Base-by-base conservation (phyloP, 2,113 vertebrate species). In the Pomatorhinus ruficollis region DNA sequence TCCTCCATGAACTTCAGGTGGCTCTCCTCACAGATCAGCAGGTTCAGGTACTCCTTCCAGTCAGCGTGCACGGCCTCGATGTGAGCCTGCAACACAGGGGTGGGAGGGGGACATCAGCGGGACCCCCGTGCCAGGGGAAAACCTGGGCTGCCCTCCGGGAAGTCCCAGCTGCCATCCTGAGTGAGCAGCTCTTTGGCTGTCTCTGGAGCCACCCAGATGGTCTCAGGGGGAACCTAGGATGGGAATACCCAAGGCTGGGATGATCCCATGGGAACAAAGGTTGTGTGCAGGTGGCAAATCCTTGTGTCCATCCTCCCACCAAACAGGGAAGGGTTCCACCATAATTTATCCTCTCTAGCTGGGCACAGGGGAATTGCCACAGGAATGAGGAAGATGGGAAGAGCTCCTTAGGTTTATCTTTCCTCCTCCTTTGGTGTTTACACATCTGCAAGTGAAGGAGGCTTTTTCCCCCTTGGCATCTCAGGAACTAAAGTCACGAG, bases 1-100 rank as follows among this genome's bases (percentile, higher is more conserved):
- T 99, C 99, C 12, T 99, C 98, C 99, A 99, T 99, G 97, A 98
- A 98, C 96, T 99, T 99, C 27, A 99, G 98, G 93, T 99, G 99
- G 96, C 98, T 99, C 93, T 99, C 99, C 96, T 99, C 99, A 2
- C 99, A 99, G 97, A 99, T 99, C 45, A 99, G 98, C 94, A 99
- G 98, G 98, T 99, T 99, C 88, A 99, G 98, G 90, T 99, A 99
- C 53, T 99, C 99, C 97, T 99, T 99, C 99, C 99, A 99, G 97
- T 99, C 99, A 0, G 99, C 99, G 0, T 99, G 99, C 40, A 99
- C 99, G 0, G 99, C 99, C 83, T 99, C 99, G 56, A 98, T 99
- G 86, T 99, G 99, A 47, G 99, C 99, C 99, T 99, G 95, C 52
- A 63, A 40, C 15, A 50, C 16, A 24, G 22, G 30, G 44, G 5